Base-by-base conservation (phyloP, 1,140 invertebrate genomes). In the Nasonia vitripennis region DNA sequence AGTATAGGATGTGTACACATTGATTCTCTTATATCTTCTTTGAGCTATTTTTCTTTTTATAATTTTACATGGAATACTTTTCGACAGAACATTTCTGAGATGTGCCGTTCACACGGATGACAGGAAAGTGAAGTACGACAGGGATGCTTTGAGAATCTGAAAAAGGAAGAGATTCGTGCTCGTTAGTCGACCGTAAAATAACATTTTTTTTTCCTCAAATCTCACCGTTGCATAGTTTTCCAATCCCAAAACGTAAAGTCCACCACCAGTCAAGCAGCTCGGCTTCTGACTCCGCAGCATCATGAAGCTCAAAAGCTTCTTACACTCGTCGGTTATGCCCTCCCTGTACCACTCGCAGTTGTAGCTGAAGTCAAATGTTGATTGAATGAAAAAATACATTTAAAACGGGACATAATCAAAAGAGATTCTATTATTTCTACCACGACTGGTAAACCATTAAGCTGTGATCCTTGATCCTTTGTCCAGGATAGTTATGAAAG, bases 391-490 rank as follows among this genome's bases (percentile, higher is more conserved):
- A 9, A 68, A 68, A 17, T 5, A 67, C 3, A 37, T 37, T 37
- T 37, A 37, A 37, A 45, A 11, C 41, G 7, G 10, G 9, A 0
- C 1, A 67, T n/a, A 67, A 67, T 20, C 41, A 45, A 45, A 45
- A 9, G 14, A 67, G 62, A 67, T 67, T 67, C 2, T 20, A 45
- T 45, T 45, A 45, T 14, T 67, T 67, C 1, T 45, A 75, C 81
- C 81, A 82, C 9, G 31, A 7, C 1, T 10, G 5, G 55, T 73
- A n/a, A 31, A 82, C n/a, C 3, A 20, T 2, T 6, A 74, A 55
- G 12, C 81, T 82, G 14, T 82, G 81, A 23, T 82, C 81, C 20
- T 62, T 74, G 12, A 82, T 37, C 7, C 4, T n/a, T n/a, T 82
- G 81, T 1, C 81, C 70, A 37, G 81, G 70, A n/a, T 27, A 82